Evolutionary conservation across 2,113 vertebrate genomes (phyloP).

Genomic region (Psilopsiagon aurifrons): DNA sequence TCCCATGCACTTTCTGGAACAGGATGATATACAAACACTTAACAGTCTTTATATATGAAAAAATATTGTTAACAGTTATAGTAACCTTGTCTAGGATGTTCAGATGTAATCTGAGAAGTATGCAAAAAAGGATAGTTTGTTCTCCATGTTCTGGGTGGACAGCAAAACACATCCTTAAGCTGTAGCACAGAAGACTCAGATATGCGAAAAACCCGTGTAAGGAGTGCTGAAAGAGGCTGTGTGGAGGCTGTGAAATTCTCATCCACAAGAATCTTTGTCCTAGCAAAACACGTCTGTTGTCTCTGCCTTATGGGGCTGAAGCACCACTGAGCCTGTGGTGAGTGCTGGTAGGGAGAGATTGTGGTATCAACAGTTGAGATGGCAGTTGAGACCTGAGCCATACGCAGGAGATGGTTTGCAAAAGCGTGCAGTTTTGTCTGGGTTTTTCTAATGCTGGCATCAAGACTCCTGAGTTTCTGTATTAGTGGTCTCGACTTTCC

Average conservation of each 20-base stretch:
- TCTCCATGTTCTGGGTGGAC: background rate
- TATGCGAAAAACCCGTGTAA: background rate
- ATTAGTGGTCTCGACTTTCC: background rate
- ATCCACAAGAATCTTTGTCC: background rate
- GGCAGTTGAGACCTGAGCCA: background rate
- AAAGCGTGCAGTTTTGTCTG: background rate
- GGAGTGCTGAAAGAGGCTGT: background rate
- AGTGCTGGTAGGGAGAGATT: background rate
- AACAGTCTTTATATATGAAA: background rate
- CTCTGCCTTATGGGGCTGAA: background rate
- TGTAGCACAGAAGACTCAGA: background rate
- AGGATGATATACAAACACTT: background rate
- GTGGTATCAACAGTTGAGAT: background rate
- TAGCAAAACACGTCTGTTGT: background rate
- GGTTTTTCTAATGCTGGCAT: background rate
- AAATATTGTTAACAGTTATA: background rate
- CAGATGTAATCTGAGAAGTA: background rate
- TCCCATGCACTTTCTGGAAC: background rate
- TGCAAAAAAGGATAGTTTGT: background rate
- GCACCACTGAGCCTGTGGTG: rapidly evolving
- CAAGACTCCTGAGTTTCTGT: background rate
- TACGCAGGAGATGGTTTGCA: background rate
- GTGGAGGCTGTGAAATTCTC: background rate
- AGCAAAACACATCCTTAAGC: background rate
- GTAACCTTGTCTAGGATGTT: background rate